Evolutionary conservation across 2,888 invertebrate genomes (phyloP).

Genomic region (Oscheius myriophilus): DNA sequence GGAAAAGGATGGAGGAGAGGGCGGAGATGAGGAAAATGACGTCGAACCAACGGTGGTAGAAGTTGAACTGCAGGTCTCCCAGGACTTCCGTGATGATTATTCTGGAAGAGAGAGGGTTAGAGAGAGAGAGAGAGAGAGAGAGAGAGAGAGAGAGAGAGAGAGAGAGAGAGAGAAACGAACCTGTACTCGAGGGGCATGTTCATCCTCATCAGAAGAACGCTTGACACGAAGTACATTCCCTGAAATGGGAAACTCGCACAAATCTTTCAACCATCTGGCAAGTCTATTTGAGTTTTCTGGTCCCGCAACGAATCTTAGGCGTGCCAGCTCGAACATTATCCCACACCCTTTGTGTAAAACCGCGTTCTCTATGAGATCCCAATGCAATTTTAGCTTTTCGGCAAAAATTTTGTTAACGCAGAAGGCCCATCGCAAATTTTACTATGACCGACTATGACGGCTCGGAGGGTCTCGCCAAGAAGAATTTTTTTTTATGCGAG

Average conservation of each 20-base stretch:
- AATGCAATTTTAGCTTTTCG: not conserved
- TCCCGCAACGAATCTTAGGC: not conserved
- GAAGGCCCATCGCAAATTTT: too few relatives aligned
- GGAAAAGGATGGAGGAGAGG: constrained; percentile 89
- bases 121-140: not conserved
- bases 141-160: constrained; percentile 19
- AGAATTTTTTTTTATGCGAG: too few relatives aligned
- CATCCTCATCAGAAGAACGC: constrained; percentile 95
- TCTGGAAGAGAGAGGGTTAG: constrained; percentile 72
- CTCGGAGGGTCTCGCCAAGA: too few relatives aligned
- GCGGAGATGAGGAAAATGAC: constrained; percentile 96
- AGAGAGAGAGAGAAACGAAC: constrained; percentile 33
- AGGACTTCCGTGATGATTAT: constrained; percentile 90
- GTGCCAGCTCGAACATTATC: too few relatives aligned
- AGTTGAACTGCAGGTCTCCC: constrained; percentile 96
- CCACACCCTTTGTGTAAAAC: not conserved
- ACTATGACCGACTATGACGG: too few relatives aligned
- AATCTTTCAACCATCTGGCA: not conserved
- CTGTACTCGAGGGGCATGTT: constrained; percentile 97
- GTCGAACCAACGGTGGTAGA: constrained; percentile 99
- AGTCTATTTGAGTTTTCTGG: not conserved
- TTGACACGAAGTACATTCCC: constrained; percentile 99
- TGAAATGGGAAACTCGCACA: constrained; percentile 70
- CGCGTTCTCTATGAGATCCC: too few relatives aligned
- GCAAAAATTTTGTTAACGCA: too few relatives aligned